These are phyloP conservation scores for Bradypodion ventrale DNA, from an alignment of 2,797 vertebrate genomes.

Conservation along the genomic window DNA sequence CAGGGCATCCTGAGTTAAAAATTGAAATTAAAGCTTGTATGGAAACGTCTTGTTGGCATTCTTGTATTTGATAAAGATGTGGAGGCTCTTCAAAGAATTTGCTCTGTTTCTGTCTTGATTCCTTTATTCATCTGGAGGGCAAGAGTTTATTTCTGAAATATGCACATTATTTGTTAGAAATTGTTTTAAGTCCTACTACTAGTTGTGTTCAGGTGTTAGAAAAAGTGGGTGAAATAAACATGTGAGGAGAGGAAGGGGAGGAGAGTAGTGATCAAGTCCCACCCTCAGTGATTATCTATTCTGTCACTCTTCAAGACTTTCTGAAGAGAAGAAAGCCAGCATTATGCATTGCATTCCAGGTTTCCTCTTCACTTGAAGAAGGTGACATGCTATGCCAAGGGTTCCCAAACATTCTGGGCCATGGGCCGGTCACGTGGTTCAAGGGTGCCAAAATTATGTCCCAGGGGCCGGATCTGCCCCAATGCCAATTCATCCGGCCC, in stretches of 20 bases:
- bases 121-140: neutral
- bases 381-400: neutral
- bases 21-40: neutral
- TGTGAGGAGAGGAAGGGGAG: neutral
- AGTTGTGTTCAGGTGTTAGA: neutral
- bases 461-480: too few species aligned
- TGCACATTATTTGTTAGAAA: neutral
- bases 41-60: accelerated
- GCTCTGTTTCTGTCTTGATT: neutral
- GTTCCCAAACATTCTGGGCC: too few species aligned
- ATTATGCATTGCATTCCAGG: too few species aligned
- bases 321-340: neutral
- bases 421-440: too few species aligned
- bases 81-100: neutral
- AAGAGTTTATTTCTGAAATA: neutral
- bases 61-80: accelerated
- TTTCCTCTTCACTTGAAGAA: too few species aligned
- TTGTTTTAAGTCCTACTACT: neutral
- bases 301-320: neutral
- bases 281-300: neutral
- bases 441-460: too few species aligned
- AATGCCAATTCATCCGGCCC: too few species aligned
- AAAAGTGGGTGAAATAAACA: neutral
- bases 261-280: neutral
- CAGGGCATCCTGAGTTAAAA: neutral